Conservation (phyloP, 2,797 vertebrate species). For the Cossypha niveicapilla region DNA sequence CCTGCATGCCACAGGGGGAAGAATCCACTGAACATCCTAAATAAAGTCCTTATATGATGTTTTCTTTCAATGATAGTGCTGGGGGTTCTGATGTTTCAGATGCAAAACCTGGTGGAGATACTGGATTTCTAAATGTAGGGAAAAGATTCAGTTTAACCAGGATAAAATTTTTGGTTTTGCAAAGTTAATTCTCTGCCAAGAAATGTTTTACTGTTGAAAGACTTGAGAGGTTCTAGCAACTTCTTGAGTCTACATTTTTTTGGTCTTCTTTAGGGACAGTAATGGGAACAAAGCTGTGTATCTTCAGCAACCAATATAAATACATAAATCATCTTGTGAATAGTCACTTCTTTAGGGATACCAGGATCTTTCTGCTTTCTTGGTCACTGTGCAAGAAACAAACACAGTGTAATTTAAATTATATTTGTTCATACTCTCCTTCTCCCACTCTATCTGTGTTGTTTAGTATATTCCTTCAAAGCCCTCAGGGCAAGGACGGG, state of each 20-base stretch:
- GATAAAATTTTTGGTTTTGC: background rate
- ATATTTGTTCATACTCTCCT: background rate
- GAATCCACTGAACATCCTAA: background rate
- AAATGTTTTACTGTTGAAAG: background rate
- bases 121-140: background rate
- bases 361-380: background rate
- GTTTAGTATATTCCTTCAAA: background rate
- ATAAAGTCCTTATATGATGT: background rate
- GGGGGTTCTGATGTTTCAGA: background rate
- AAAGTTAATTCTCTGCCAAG: background rate
- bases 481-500: background rate
- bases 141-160: background rate
- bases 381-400: background rate
- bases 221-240: background rate
- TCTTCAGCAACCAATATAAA: background rate
- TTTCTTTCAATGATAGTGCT: background rate
- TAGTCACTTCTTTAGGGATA: background rate
- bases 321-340: background rate
- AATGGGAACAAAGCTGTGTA: background rate
- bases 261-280: background rate
- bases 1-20: background rate
- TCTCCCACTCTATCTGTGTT: background rate
- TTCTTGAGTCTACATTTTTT: background rate
- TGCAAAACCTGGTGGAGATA: background rate
- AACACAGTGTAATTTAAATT: background rate